These are phyloP conservation scores for Myotis lucifugus DNA, from an alignment of 2,113 vertebrate species.

Conservation along the genomic window DNA sequence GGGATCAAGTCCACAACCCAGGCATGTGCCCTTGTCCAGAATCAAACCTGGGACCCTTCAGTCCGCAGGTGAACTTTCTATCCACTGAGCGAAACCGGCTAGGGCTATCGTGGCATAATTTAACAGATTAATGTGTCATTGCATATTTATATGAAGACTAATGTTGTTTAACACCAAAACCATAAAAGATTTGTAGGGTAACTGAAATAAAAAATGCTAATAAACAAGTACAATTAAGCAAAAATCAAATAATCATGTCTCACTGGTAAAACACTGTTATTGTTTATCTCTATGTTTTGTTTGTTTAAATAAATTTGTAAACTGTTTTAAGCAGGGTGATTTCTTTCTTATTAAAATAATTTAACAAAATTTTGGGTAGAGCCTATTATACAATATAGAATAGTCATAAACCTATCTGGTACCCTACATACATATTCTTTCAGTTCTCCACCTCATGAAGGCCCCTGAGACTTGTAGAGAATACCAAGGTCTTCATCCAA, in stretches of 20 bases:
- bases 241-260: neutral
- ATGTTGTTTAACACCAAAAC: neutral
- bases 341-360: neutral
- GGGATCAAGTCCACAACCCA: too few relatives aligned
- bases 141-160: neutral
- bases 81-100: too few relatives aligned
- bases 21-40: too few relatives aligned
- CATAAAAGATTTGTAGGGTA: neutral
- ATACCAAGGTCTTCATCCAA: neutral
- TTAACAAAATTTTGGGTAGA: neutral
- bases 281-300: neutral
- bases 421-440: accelerated
- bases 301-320: neutral
- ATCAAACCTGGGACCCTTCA: too few relatives aligned
- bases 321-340: neutral
- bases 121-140: neutral
- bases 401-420: neutral
- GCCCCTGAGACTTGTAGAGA: neutral
- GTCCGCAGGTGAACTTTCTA: too few relatives aligned
- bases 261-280: neutral
- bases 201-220: neutral
- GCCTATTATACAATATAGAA: neutral
- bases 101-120: neutral
- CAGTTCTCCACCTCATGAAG: accelerated
- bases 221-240: neutral